These are phyloP conservation scores for Drosophila arizonae DNA, from an alignment of 1,140 invertebrate genomes.

Conservation along the genomic window DNA sequence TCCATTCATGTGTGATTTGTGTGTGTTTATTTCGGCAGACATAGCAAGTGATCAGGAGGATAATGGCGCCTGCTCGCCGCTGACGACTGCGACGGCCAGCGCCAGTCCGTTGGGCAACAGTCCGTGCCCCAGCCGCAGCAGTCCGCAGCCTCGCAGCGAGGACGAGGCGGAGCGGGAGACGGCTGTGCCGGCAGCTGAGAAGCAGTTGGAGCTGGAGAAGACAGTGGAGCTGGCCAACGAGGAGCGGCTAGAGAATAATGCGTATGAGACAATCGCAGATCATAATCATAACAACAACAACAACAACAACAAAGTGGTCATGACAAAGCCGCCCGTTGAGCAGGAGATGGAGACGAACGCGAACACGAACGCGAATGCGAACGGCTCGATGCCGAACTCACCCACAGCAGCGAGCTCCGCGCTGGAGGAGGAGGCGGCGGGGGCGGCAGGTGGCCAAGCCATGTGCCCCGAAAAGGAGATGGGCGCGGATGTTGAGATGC, in stretches of 20 bases:
- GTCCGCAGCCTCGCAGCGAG: slow-evolving; percentile 43
- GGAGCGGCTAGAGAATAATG: slow-evolving; percentile 24
- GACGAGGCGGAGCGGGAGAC: slow-evolving; percentile 23
- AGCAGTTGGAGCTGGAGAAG: slow-evolving; percentile 19
- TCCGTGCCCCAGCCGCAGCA: slow-evolving; percentile 60
- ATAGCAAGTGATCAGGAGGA: slow-evolving; percentile 77
- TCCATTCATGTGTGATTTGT: background rate
- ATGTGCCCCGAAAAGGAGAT: slow-evolving; percentile 64
- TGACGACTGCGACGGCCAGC: slow-evolving; percentile 64
- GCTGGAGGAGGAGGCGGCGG: slow-evolving; percentile 82
- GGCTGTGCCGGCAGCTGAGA: slow-evolving; percentile 6
- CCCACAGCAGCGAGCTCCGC: slow-evolving; percentile 84
- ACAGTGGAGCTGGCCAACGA: background rate
- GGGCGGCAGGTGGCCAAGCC: slow-evolving; percentile 83
- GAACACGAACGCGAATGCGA: slow-evolving; percentile 29
- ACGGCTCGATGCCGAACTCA: slow-evolving; percentile 51
- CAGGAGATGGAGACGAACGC: slow-evolving; percentile 22
- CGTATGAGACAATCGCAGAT: slow-evolving; percentile 84
- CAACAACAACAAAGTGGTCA: slow-evolving; percentile 49
- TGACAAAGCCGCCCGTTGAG: slow-evolving; percentile 53
- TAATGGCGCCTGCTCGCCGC: slow-evolving; percentile 74
- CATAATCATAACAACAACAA: slow-evolving; percentile 69
- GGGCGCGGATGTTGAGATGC: slow-evolving; percentile 63
- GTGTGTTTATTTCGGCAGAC: slow-evolving; percentile 42
- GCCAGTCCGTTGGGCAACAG: slow-evolving; percentile 55